Evolutionary conservation across 1,140 invertebrate genomes (phyloP), one percentile per base, ranked within the genome.

Genomic region (Euura saliciscinereae): DNA sequence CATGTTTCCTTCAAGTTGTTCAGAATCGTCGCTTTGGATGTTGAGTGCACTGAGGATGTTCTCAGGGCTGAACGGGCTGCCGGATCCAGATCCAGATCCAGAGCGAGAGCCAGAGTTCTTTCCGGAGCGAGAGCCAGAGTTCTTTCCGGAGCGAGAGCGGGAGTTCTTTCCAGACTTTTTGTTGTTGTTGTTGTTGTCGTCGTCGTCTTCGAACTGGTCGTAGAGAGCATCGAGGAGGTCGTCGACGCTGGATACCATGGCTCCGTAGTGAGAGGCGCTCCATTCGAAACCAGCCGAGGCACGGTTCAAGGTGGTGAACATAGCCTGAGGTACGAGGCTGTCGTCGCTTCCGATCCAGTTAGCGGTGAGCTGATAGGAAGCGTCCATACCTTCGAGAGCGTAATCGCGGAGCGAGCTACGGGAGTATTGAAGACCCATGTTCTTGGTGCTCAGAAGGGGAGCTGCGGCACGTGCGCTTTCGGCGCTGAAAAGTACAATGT

Each of bases 1-100:
- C 3, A 92, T 42, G 59, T 87, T 82, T 28, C 88, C 90, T 87
- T 92, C 92, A 0, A 93, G 69, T 72, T 90, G 87, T 75, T 91
- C 83, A 1, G 73, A 10, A 71, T 88, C 76, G 3, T 90, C 79
- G 6, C 78, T 76, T 76, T 91, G 76, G 70, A 93, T 89, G 44
- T 91, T 89, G 46, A 93, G 80, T 66, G 90, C 51, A 79, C 59
- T 90, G 82, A 43, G 87, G 65, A 93, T 89, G 7, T 77, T 78
- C 72, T 85, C 79, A 71, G 81, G 76, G 28, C 72, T 66, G 75
- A 78, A 78, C 67, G 82, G 74, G 68, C 69, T 68, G 28, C 28
- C 28, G 28, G 28, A 28, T 28, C 28, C 28, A 28, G 28, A 28
- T 28, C 28, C 28, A 28, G 28, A 28, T 28, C 28, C 28, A 28